Evolutionary conservation across 2,113 vertebrate species (phyloP).

Genomic region (Thinocorus orbignyianus): DNA sequence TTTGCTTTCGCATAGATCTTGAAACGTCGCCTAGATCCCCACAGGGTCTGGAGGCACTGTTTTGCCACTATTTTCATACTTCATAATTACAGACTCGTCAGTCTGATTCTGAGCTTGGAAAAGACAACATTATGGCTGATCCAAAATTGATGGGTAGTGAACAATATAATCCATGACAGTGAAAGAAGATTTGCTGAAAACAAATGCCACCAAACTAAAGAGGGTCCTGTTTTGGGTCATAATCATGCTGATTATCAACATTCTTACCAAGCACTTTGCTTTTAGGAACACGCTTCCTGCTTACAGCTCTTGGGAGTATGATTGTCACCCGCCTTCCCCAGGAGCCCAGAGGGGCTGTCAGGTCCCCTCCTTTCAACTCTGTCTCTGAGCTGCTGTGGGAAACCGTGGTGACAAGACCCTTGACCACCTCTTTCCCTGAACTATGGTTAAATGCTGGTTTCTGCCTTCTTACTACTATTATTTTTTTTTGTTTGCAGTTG

Average conservation of each 20-base stretch:
- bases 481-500: not conserved
- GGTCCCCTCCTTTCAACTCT: not conserved
- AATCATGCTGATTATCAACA: not conserved
- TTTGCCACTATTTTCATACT: not conserved
- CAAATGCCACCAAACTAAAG: not conserved
- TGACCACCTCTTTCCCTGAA: not conserved
- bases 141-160: not conserved
- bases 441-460: not conserved
- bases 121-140: not conserved
- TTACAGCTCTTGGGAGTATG: fast-evolving
- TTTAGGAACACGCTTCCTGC: not conserved
- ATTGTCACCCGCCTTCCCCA: not conserved
- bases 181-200: not conserved
- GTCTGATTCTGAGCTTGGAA: not conserved
- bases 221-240: not conserved
- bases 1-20: not conserved
- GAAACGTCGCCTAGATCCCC: not conserved
- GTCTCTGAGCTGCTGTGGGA: not conserved
- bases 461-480: not conserved
- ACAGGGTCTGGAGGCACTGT: not conserved
- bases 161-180: not conserved
- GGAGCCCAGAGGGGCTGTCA: not conserved
- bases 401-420: not conserved
- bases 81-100: fast-evolving
- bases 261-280: not conserved